phyloP scores from a whole-genome alignment of 2,888 invertebrate species.

The Xestia sexstrigata region DNA sequence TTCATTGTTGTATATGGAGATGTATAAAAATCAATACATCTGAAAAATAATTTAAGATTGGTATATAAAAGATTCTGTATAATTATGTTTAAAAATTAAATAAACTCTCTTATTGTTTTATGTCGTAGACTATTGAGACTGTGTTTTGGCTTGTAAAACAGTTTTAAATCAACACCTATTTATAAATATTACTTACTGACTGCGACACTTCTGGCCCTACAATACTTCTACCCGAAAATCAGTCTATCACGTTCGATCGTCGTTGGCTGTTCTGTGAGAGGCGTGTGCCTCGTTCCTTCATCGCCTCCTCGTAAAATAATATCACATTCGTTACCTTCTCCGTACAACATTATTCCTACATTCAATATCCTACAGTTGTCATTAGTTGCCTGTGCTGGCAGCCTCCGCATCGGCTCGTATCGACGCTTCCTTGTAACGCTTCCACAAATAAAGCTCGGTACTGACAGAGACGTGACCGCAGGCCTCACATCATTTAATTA shows the following conservation, averaged over 20 bases:
- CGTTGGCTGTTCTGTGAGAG: constrained; percentile 82
- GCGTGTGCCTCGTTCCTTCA: constrained; percentile 71
- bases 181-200: constrained; percentile 84
- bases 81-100: constrained; percentile 90
- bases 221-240: constrained; percentile 89
- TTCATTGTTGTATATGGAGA: constrained; percentile 89
- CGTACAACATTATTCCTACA: constrained; percentile 70
- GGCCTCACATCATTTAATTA: constrained; percentile 50
- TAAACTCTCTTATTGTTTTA: constrained; percentile 89
- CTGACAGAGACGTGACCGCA: constrained; percentile 48
- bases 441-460: constrained; percentile 56
- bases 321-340: constrained; percentile 88
- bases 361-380: constrained; percentile 64
- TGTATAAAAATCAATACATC: constrained; percentile 90
- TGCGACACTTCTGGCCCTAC: constrained; percentile 87
- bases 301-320: constrained; percentile 86
- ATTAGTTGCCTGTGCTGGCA: constrained; percentile 57
- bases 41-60: constrained; percentile 90
- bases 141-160: constrained; percentile 87
- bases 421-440: constrained; percentile 57
- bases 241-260: constrained; percentile 88
- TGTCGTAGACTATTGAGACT: constrained; percentile 87
- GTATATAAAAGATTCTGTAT: constrained; percentile 90
- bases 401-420: constrained; percentile 68
- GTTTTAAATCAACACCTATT: constrained; percentile 85